Conservation (phyloP, 2,888 invertebrate genomes). For the Dascillus cervinus region DNA sequence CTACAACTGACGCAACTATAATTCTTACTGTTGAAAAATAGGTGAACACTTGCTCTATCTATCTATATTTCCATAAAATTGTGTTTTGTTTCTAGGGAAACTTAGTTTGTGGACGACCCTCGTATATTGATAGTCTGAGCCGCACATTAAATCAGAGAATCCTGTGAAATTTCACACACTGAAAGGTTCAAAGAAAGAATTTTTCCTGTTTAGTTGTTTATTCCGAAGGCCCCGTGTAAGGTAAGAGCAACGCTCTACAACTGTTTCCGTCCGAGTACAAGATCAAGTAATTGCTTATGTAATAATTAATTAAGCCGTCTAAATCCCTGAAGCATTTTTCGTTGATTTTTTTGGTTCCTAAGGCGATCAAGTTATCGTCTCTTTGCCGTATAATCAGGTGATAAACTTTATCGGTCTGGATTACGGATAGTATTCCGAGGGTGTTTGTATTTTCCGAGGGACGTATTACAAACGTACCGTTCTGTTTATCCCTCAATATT, state of each 20-base stretch:
- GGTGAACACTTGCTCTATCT: too few species aligned
- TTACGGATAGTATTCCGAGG: slow-evolving; percentile 48
- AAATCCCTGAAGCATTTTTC: slow-evolving; percentile 49
- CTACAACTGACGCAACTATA: too few species aligned
- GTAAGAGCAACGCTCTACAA: slow-evolving; percentile 47
- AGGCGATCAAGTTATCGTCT: slow-evolving; percentile 47
- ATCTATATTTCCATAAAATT: too few species aligned
- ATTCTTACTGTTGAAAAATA: too few species aligned
- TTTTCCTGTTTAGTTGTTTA: too few species aligned
- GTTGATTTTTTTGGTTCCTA: slow-evolving; percentile 48
- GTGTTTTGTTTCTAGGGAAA: too few species aligned
- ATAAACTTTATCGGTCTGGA: slow-evolving; percentile 47
- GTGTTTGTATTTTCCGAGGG: slow-evolving; percentile 47
- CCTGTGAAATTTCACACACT: too few species aligned
- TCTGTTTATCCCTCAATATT: slow-evolving; percentile 48
- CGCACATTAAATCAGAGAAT: too few species aligned
- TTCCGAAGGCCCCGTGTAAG: too few species aligned
- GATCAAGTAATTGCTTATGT: slow-evolving; percentile 47
- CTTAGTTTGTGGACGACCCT: too few species aligned
- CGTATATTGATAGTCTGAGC: too few species aligned
- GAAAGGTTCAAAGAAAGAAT: too few species aligned
- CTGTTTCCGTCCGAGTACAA: slow-evolving; percentile 47
- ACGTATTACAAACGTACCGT: slow-evolving; percentile 52
- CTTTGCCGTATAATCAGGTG: slow-evolving; percentile 49
- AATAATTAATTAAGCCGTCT: slow-evolving; percentile 48